Percentiles rank a stretch among this genome's conserved stretches.
These are phyloP conservation scores for Euwallacea similis DNA, from an alignment of 1,140 invertebrate genomes.

Conservation along the genomic window DNA sequence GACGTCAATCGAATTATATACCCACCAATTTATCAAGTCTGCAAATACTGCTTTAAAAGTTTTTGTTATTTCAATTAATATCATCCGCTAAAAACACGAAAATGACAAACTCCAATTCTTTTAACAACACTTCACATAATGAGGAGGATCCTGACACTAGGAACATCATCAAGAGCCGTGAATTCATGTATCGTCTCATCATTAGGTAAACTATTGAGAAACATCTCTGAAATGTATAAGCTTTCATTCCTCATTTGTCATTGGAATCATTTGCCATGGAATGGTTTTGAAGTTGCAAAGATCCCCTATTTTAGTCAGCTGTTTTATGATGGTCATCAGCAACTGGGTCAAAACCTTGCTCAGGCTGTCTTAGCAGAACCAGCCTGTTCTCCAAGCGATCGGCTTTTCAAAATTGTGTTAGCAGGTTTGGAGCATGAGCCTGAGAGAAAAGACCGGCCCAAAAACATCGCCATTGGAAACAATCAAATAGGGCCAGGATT, in stretches of 20 bases:
- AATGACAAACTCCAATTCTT: constrained; percentile 38
- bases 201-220: constrained; percentile 69
- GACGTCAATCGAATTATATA: too few relatives aligned
- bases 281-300: not conserved
- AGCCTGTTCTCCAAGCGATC: constrained; percentile 92
- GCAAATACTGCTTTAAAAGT: too few relatives aligned
- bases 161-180: constrained; percentile 79
- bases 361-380: constrained; percentile 83
- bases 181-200: constrained; percentile 81
- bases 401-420: constrained; percentile 79
- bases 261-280: too few relatives aligned
- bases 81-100: not conserved
- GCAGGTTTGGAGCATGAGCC: constrained; percentile 88
- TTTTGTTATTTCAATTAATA: too few relatives aligned
- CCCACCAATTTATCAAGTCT: too few relatives aligned
- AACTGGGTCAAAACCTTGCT: constrained; percentile 81
- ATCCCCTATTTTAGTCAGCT: constrained; percentile 71
- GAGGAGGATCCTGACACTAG: constrained; percentile 68
- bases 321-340: constrained; percentile 92
- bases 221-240: too few relatives aligned
- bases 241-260: too few relatives aligned
- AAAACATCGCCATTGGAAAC: constrained; percentile 65
- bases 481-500: constrained; percentile 81
- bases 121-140: constrained; percentile 32
- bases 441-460: constrained; percentile 65